Evolutionary conservation across 2,888 invertebrate species (phyloP).

Genomic region (Heliconius aoede): DNA sequence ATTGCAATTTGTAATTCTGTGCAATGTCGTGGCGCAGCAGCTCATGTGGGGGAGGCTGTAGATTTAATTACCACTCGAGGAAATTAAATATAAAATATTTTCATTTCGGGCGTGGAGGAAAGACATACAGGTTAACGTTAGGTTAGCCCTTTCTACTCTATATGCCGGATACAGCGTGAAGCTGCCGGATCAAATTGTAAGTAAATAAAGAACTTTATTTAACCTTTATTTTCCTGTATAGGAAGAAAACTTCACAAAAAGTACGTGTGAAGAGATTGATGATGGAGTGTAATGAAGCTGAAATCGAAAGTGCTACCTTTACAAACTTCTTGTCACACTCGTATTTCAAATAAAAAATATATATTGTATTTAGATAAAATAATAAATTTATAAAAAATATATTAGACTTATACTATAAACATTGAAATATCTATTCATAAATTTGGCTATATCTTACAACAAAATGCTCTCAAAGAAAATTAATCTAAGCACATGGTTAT

Average conservation of each 20-base stretch:
- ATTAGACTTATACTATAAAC: neutral
- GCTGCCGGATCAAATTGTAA: neutral
- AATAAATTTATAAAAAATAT: neutral
- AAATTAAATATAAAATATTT: no score
- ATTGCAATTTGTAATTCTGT: neutral
- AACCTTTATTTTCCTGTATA: no score
- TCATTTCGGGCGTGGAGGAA: no score
- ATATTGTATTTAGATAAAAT: neutral
- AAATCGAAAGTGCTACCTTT: constrained; percentile 11
- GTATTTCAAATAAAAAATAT: neutral
- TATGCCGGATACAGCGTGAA: no score
- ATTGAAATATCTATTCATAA: neutral
- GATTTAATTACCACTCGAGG: no score
- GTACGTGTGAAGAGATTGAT: constrained; percentile 12
- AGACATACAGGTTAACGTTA: no score
- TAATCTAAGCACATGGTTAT: constrained; percentile 8
- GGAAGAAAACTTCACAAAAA: constrained; percentile 1
- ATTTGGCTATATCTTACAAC: neutral
- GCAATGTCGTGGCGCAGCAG: no score
- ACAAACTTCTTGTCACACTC: neutral
- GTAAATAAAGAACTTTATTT: constrained; percentile 3
- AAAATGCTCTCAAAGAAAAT: constrained; percentile 11
- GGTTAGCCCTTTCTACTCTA: no score
- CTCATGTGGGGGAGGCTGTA: no score
- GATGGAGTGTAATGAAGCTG: constrained; percentile 11